Conservation (phyloP, 2,113 vertebrate genomes). For the Seriola rivoliana region DNA sequence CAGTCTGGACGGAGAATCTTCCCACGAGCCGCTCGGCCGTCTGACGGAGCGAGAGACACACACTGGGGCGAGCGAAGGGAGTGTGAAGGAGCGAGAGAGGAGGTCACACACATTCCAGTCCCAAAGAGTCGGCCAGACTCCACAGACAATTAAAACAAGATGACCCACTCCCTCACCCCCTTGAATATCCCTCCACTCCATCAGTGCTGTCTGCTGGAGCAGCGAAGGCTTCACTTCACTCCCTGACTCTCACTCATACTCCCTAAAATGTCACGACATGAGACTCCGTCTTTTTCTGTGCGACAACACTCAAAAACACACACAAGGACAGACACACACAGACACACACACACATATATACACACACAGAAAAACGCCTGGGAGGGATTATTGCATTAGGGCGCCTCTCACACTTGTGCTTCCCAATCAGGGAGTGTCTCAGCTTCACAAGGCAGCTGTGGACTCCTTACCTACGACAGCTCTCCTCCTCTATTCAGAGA, state of each 20-base stretch:
- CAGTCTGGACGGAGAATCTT: conserved; percentile 72
- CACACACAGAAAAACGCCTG: conserved; percentile 1
- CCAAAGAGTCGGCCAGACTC: conserved; percentile 73
- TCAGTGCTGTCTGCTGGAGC: conserved; percentile 56
- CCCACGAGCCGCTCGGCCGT: conserved; percentile 69
- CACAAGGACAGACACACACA: conserved; percentile 8
- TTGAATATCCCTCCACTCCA: conserved; percentile 53
- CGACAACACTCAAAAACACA: not conserved
- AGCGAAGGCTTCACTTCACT: conserved; percentile 54
- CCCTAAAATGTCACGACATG: conserved; percentile 63
- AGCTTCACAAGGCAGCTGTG: conserved; percentile 60
- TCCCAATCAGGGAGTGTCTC: conserved; percentile 51
- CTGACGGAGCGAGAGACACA: conserved; percentile 50
- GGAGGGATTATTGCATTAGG: conserved; percentile 54
- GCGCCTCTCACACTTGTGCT: conserved; percentile 60
- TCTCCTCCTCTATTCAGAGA: not conserved
- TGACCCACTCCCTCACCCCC: conserved; percentile 39
- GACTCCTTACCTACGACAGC: conserved; percentile 12
- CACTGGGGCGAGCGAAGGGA: conserved; percentile 48
- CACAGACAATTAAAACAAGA: conserved; percentile 76
- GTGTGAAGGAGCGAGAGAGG: conserved; percentile 64
- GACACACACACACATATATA: not conserved
- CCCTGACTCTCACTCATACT: conserved; percentile 49
- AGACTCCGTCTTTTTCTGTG: conserved; percentile 7
- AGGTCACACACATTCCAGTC: conserved; percentile 81